Conservation (phyloP, 2,797 vertebrate species). For the Psittacula derbiana region DNA sequence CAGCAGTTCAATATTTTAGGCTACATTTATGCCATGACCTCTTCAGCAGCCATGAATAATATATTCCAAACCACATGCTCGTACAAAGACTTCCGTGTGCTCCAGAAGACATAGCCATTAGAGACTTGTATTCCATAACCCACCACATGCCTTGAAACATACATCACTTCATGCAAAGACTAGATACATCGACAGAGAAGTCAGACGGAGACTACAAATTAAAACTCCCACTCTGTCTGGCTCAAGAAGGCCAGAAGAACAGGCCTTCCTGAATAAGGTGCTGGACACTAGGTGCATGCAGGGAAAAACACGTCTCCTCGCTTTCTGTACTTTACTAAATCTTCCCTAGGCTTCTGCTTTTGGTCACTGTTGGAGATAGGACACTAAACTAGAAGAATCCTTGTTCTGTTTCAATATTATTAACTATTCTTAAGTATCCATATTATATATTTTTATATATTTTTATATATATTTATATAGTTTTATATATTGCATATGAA, state of each 20-base stretch:
- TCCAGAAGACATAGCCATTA: background rate
- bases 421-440: background rate
- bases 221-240: background rate
- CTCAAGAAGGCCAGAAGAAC: background rate
- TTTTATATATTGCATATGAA: background rate
- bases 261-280: background rate
- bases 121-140: background rate
- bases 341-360: background rate
- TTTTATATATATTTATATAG: no score
- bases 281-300: background rate
- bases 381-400: background rate
- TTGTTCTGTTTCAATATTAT: background rate
- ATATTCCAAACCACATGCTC: background rate
- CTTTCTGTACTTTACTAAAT: background rate
- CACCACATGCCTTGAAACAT: background rate
- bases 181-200: background rate
- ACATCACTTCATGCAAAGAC: background rate
- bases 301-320: background rate
- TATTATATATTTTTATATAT: no score
- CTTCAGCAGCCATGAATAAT: background rate
- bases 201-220: background rate
- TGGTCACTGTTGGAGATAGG: background rate
- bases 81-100: background rate
- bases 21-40: rapidly evolving
- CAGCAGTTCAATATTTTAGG: background rate